These are phyloP conservation scores for Gonatopus flavifemur DNA, from an alignment of 1,140 invertebrate species.

Conservation along the genomic window DNA sequence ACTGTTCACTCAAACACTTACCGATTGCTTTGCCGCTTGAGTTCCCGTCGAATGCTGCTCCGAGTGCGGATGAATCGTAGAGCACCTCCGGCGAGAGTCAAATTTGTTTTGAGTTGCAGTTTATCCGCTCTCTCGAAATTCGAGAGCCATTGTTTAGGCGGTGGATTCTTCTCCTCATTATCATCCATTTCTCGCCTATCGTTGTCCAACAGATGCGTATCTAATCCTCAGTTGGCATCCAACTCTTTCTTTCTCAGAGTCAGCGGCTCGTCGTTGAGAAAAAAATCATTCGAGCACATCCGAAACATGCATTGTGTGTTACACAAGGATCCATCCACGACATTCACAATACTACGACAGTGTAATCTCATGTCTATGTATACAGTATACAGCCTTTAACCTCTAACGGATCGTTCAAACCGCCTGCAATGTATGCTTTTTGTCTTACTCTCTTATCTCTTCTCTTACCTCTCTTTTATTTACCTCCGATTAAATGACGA, in stretches of 20 bases:
- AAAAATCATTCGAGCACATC: constrained; percentile 9
- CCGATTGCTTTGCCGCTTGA: constrained; percentile 47
- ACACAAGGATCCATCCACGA: constrained; percentile 9
- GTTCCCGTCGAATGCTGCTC: constrained; percentile 45
- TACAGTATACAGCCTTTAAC: constrained; percentile 32
- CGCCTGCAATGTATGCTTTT: constrained; percentile 11
- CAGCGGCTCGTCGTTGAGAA: not conserved
- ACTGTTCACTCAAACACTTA: constrained; percentile 33
- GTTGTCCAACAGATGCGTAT: too few species aligned
- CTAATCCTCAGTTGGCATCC: constrained; percentile 12
- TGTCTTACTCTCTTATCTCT: not conserved
- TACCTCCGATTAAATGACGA: constrained; percentile 14
- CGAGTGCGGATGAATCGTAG: constrained; percentile 50
- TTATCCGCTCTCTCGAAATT: constrained; percentile 39
- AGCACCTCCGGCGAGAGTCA: constrained; percentile 39
- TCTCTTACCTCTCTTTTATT: not conserved
- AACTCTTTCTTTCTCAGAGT: constrained; percentile 4
- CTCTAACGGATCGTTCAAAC: constrained; percentile 31
- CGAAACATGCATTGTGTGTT: constrained; percentile 3
- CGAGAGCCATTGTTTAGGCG: constrained; percentile 44
- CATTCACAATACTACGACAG: not conserved
- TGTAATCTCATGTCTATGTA: constrained; percentile 12
- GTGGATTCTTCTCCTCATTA: constrained; percentile 28
- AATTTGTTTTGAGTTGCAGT: constrained; percentile 29
- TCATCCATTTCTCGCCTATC: constrained; percentile 49